A percentile compares a stretch with the other conserved stretches of the same genome.
These are phyloP conservation scores for Leptinotarsa defecta DNA, from an alignment of 1,140 invertebrate species.

Conservation along the genomic window DNA sequence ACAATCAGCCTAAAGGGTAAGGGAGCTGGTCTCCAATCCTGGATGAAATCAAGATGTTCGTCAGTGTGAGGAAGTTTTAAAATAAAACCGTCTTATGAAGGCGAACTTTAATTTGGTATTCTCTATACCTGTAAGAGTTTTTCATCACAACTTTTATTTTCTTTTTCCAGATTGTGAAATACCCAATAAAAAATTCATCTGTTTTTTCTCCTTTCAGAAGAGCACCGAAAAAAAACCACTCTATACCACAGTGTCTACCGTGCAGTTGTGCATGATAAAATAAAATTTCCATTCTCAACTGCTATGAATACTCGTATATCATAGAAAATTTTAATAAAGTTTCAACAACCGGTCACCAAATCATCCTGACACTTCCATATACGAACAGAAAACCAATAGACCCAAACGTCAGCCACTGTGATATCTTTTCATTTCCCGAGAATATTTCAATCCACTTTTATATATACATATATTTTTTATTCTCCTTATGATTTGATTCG, in stretches of 20 bases:
- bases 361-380: slow-evolving; percentile 35
- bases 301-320: slow-evolving; percentile 8
- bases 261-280: not conserved
- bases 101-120: too few relatives aligned
- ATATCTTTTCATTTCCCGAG: slow-evolving; percentile 12
- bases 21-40: too few relatives aligned
- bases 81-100: too few relatives aligned
- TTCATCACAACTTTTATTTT: too few relatives aligned
- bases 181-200: too few relatives aligned
- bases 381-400: slow-evolving; percentile 20
- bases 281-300: not conserved
- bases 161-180: too few relatives aligned
- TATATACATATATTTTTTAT: slow-evolving; percentile 7
- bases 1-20: too few relatives aligned
- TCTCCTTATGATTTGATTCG: slow-evolving; percentile 5
- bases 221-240: too few relatives aligned
- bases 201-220: too few relatives aligned
- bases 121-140: too few relatives aligned
- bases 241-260: not conserved
- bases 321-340: slow-evolving; percentile 30
- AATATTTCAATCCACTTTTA: slow-evolving; percentile 17
- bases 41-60: too few relatives aligned
- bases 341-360: slow-evolving; percentile 32
- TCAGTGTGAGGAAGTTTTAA: too few relatives aligned
- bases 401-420: slow-evolving; percentile 11